Evolutionary conservation across 1,140 invertebrate species (phyloP), one percentile per base, ranked within the genome.

Genomic region (Protaetia brevitarsis): DNA sequence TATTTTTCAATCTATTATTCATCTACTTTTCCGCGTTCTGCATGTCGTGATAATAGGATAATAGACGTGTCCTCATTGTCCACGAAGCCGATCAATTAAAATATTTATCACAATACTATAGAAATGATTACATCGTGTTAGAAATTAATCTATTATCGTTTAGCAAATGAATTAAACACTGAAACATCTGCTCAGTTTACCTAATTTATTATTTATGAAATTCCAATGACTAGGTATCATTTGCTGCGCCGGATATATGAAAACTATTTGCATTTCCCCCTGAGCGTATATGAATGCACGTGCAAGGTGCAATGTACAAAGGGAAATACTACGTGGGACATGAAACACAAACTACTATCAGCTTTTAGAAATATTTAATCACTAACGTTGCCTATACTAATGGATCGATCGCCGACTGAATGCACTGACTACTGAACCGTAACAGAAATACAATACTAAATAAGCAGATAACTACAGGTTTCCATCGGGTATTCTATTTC

Each of bases 381-480:
- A 13, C 19, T 29, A 31, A 13, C 29, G 57, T 5, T 29, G 57
- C 11, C 5, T n/a, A n/a, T 21, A 6, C 1, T 59, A 59, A 59
- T 59, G 57, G 26, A 59, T 59, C 57, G 57, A 59, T 59, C 16
- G 27, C 26, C 29, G 51, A 31, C 26, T 29, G 27, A 59, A 29
- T 27, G 30, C 57, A 19, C 41, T n/a, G 27, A 7, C 23, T 59
- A 59, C 27, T 59, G 57, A 59, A 59, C 57, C 57, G 26, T 59
- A 59, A 59, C 26, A 59, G 57, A 59, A 59, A 29, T 59, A 31
- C 57, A 59, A 59, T 59, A 59, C 57, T 28, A 59, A 59, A 59
- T 59, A 59, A 29, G 10, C 8, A 59, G 57, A 59, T n/a, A 59
- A 59, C 23, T 59, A 31, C 57, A 58, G 57, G 57, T 59, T 59